Conservation (phyloP, 2,113 vertebrate species). For the Sebastes schlegelii region DNA sequence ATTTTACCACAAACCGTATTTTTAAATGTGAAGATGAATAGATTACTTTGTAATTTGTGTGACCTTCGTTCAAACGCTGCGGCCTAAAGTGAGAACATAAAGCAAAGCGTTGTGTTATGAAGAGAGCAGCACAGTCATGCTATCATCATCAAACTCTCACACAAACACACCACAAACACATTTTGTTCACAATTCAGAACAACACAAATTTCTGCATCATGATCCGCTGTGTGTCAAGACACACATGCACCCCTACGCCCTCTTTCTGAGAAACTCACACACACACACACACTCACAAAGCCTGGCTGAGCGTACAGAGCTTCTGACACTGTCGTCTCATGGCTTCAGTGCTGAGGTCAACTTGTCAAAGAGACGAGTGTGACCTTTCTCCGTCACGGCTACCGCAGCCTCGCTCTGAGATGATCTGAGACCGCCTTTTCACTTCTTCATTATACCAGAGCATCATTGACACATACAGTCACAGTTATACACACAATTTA, state of each 20-base stretch:
- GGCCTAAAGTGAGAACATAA: not conserved
- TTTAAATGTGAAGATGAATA: not conserved
- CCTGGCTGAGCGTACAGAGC: conserved; percentile 15
- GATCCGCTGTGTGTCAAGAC: conserved; percentile 33
- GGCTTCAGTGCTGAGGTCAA: conserved; percentile 34
- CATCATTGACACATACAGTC: not conserved
- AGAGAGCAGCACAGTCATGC: conserved; percentile 4
- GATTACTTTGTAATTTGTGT: not conserved
- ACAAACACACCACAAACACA: conserved; percentile 22
- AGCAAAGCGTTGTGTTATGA: not conserved
- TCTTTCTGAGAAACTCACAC: conserved; percentile 31
- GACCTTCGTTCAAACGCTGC: not conserved
- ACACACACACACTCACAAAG: not conserved
- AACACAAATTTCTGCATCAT: conserved; percentile 42
- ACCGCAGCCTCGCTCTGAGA: not conserved
- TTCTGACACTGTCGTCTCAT: conserved; percentile 11
- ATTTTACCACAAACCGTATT: not conserved
- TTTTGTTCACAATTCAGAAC: conserved; percentile 35
- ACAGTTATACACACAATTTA: not conserved
- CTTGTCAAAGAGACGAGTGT: conserved; percentile 1
- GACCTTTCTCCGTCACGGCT: conserved; percentile 25
- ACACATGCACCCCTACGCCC: conserved; percentile 22
- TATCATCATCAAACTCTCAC: conserved; percentile 13
- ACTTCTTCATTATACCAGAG: conserved; percentile 27
- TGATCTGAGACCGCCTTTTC: not conserved